Conservation (phyloP, 2,797 vertebrate species). For the Kryptopterus vitreolus region DNA sequence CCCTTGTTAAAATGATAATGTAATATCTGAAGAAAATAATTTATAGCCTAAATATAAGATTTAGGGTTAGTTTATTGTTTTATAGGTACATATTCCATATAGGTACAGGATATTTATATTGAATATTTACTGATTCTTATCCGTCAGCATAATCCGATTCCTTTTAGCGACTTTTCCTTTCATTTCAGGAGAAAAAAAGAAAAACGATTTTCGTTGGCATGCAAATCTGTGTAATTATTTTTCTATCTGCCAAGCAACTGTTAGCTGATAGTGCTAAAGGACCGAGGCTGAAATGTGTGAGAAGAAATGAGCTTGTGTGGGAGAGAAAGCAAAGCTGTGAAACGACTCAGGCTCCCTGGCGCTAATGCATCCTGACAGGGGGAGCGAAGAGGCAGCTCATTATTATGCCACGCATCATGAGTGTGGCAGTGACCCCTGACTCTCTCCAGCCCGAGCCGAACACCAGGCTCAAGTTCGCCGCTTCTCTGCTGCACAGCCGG, state of each 20-base stretch:
- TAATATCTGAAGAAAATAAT: too few species aligned
- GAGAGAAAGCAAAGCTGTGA: slow-evolving; percentile 34
- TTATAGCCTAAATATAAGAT: too few species aligned
- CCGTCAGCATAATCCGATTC: not conserved
- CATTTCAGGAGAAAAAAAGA: not conserved
- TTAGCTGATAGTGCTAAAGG: not conserved
- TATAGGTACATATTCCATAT: too few species aligned
- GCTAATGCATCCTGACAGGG: slow-evolving; percentile 59
- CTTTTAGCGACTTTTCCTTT: not conserved
- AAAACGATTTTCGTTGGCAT: not conserved
- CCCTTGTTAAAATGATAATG: too few species aligned
- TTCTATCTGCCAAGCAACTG: not conserved
- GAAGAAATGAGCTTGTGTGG: slow-evolving; percentile 26
- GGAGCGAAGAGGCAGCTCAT: slow-evolving; percentile 59
- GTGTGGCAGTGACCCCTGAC: slow-evolving; percentile 58
- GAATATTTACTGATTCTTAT: not conserved
- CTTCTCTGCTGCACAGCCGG: slow-evolving; percentile 26
- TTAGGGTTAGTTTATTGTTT: too few species aligned
- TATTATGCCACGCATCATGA: slow-evolving; percentile 60
- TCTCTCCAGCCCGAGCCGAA: slow-evolving; percentile 46
- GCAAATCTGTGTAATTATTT: not conserved
- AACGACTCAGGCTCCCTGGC: slow-evolving; percentile 36
- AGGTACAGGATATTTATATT: too few species aligned
- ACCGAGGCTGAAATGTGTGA: not conserved
- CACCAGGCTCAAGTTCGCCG: slow-evolving; percentile 30